Conservation (phyloP, 2,888 invertebrate genomes). For the Nephrotoma guestfalica region DNA sequence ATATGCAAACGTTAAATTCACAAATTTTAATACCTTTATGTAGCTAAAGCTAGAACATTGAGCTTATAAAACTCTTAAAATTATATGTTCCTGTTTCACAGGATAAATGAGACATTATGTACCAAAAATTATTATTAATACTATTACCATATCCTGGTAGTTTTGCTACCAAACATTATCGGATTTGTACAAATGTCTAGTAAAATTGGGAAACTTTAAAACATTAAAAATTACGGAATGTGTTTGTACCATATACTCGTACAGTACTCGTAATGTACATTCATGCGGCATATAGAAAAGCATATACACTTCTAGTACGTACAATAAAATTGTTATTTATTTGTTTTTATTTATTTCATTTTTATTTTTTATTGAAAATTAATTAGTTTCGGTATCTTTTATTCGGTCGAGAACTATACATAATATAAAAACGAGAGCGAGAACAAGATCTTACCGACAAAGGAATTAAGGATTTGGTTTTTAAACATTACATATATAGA, state of each 20-base stretch:
- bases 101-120: not conserved
- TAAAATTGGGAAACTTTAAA: not conserved
- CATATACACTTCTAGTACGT: not conserved
- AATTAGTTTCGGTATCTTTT: not conserved
- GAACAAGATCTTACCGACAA: not conserved
- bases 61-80: not conserved
- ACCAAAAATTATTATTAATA: not conserved
- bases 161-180: not conserved
- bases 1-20: no score
- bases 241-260: not conserved
- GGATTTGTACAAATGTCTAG: not conserved
- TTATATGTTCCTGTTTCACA: not conserved
- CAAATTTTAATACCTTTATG: no score
- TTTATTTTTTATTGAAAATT: not conserved
- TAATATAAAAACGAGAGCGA: not conserved
- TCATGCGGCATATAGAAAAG: not conserved
- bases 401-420: not conserved
- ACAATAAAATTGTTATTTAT: not conserved
- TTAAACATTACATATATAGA: not conserved
- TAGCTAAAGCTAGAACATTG: no score
- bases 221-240: not conserved
- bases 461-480: not conserved
- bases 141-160: not conserved
- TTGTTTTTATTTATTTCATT: not conserved
- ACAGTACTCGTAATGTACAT: not conserved